A percentile compares a stretch with the other conserved stretches of the same genome.
Conservation (phyloP, 2,113 vertebrate species). For the Malurus cyaneus region DNA sequence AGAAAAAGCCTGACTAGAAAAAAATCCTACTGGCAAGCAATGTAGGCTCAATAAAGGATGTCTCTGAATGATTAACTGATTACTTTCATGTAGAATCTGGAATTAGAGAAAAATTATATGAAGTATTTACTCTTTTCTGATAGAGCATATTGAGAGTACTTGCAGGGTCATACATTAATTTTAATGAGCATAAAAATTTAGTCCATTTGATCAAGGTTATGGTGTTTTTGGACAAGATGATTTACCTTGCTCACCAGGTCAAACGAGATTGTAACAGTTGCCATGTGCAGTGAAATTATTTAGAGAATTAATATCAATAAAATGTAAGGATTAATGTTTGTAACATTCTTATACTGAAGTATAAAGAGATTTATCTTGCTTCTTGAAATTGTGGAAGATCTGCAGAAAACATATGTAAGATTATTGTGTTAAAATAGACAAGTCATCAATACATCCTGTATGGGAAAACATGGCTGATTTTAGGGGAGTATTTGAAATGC, state of each 20-base stretch:
- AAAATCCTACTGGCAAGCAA: neutral
- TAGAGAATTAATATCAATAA: neutral
- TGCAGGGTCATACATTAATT: neutral
- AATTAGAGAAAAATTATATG: neutral
- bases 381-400: neutral
- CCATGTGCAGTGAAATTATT: neutral
- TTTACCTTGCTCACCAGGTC: neutral
- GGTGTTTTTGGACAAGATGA: neutral
- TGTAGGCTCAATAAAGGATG: neutral
- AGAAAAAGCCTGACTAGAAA: neutral
- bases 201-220: neutral
- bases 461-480: neutral
- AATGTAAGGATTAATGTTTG: neutral
- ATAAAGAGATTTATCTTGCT: neutral
- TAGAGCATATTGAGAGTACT: neutral
- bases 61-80: neutral
- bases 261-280: neutral
- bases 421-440: neutral
- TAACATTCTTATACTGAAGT: neutral
- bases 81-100: neutral
- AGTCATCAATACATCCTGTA: neutral
- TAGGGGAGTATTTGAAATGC: neutral
- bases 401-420: neutral
- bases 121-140: neutral
- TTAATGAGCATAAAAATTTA: neutral